Evolutionary conservation across 2,113 vertebrate genomes (phyloP), one percentile per base, ranked within the genome.

Genomic region (Columba janthina): DNA sequence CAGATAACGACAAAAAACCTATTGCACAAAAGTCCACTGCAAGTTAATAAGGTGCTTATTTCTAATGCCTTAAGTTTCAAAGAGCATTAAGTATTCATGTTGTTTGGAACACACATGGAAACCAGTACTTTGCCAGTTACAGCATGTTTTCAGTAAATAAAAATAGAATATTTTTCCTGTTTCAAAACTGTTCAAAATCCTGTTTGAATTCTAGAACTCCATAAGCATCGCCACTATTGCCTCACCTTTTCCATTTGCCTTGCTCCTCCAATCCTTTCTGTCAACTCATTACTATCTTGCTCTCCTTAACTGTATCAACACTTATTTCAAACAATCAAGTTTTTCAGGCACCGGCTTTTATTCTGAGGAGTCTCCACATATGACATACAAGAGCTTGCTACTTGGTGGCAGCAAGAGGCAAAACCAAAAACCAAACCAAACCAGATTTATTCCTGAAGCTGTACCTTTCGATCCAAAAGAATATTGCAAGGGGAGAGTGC

Each of bases 391-490:
- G 2, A 62, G 14, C 3, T 31, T 5, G 15, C 18, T 46, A 46
- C 4, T 42, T 28, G 28, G 20, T 56, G 15, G 64, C 25, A 94
- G 17, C 31, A 96, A 56, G 36, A 84, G 19, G 20, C 56, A 62
- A 67, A 29, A 88, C 15, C 5, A 58, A 42, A 60, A 58, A 7
- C 1, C 20, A 67, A 81, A 46, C 28, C 50, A 50, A 60, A 26
- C 5, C 10, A 5, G 28, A 38, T 51, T 54, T 42, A 77, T 62
- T 88, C 42, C 25, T 67, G 66, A 15, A 91, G 28, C 36, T 90
- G 87, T 98, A 99, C 99, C 99, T 99, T 98, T 96, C 87, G 98
- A 95, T 99, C 99, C 98, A 99, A 90, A 80, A 99, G 98, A 82
- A 99, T 98, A 88, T 99, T 99, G 94, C 98, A 98, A 69, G 98